Evolutionary conservation across 2,888 invertebrate genomes (phyloP), one percentile per base, ranked within the genome.

Genomic region (Onchidella celtica): DNA sequence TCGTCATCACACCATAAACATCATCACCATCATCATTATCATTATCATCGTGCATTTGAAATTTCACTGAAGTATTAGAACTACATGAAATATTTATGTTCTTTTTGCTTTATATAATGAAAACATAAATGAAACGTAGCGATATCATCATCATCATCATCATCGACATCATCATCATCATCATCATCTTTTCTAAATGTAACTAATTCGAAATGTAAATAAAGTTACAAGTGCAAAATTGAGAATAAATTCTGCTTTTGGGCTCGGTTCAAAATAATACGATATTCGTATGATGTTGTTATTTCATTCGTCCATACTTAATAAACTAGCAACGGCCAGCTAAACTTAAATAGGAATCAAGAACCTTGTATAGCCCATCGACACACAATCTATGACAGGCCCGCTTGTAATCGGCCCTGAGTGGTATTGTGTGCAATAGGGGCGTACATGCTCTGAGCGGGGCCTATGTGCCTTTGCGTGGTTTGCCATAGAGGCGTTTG

Each of bases 61-160:
- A 47, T 11, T n/a, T 47, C 6, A 47, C 47, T 47, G 47, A 17
- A 47, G 47, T 47, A n/a, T 47, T 47, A 47, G 17, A 47, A 47
- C 17, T 17, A 47, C 47, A 47, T 47, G 47, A 17, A 47, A 47
- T 47, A 47, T 6, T 47, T 47, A 47, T 47, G 17, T 47, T 47
- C 47, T 47, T 47, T 11, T 47, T 17, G 47, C 6, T 47, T n/a
- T 47, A 47, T 6, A 47, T 47, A 11, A 47, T 47, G 47, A 47
- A 6, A 47, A 47, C 17, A n/a, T n/a, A 27, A 4, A 61, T 61
- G 27, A 61, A 61, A 61, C n/a, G 27, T 27, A 61, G 6, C 61
- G 27, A 24, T 36, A 70, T 70, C 70, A 70, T 70, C 74, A 74
- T 80, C 80, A 55, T 74, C 74, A 57, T 75, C 75, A 75, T 75